Evolutionary conservation across 2,888 invertebrate genomes (phyloP).

Genomic region (Drosophila nr. medialis): DNA sequence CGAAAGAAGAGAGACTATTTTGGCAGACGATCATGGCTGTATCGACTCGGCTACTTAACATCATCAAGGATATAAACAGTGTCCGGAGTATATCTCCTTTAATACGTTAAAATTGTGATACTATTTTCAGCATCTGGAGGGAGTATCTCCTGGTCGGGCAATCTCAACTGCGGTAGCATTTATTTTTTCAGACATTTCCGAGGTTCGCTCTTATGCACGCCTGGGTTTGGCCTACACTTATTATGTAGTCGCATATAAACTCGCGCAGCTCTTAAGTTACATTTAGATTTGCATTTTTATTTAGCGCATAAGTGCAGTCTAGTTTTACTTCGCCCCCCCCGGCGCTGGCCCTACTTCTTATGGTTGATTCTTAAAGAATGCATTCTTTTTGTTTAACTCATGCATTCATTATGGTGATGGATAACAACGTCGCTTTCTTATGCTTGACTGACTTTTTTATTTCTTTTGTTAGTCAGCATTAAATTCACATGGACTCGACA

Average conservation of each 20-base stretch:
- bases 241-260: constrained; percentile 5
- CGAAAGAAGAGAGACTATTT: neutral
- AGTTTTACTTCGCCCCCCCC: constrained; percentile 3
- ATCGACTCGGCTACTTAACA: neutral
- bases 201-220: constrained; percentile 36
- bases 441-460: constrained; percentile 33
- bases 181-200: constrained; percentile 5
- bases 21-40: neutral
- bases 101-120: neutral
- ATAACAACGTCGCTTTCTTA: constrained; percentile 36
- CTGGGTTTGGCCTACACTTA: constrained; percentile 32
- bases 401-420: constrained; percentile 53
- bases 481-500: constrained; percentile 40
- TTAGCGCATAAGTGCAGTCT: constrained; percentile 73
- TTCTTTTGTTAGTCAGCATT: constrained; percentile 38
- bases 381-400: constrained; percentile 48
- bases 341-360: neutral
- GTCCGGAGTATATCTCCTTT: neutral
- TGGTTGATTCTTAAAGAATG: constrained; percentile 37
- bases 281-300: constrained; percentile 81
- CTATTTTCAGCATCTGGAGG: neutral
- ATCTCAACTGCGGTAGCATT: neutral
- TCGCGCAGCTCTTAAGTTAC: constrained; percentile 54
- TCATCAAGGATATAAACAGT: neutral
- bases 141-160: neutral